These are phyloP conservation scores for Scolopax rusticola DNA, from an alignment of 2,797 vertebrate species.

Conservation along the genomic window DNA sequence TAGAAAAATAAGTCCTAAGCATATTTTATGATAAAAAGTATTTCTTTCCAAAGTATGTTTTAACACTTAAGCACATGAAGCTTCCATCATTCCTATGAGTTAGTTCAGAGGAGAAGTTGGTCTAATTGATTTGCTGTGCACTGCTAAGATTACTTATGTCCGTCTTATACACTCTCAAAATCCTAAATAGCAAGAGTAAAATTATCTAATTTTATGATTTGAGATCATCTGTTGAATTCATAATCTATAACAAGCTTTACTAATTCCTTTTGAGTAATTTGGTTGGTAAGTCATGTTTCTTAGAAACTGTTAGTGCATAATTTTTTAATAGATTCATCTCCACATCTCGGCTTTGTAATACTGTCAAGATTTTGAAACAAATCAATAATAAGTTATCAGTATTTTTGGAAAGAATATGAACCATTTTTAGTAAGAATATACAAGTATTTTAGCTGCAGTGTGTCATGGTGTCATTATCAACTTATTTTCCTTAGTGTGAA, in stretches of 20 bases:
- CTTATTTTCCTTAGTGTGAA: neutral
- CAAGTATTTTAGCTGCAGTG: neutral
- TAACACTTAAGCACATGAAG: neutral
- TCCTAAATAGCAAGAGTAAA: neutral
- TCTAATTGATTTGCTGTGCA: neutral
- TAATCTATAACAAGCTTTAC: neutral
- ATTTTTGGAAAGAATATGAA: neutral
- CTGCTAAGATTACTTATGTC: neutral
- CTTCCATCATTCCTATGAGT: neutral
- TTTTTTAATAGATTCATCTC: neutral
- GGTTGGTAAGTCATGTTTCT: neutral
- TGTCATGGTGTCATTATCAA: neutral
- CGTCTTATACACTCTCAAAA: neutral
- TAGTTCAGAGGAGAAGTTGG: neutral
- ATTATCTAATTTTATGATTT: neutral
- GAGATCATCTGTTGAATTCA: neutral
- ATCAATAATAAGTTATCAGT: neutral
- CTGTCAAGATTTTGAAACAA: neutral
- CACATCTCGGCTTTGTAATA: fast-evolving
- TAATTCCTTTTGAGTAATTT: neutral
- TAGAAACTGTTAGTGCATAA: neutral
- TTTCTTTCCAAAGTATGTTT: neutral
- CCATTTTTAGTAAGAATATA: neutral
- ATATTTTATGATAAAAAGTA: neutral
- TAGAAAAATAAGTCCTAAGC: neutral